A percentile compares a stretch with the other conserved stretches of the same genome.
Conservation (phyloP, 2,113 vertebrate genomes). For the Cryptotis parvus region DNA sequence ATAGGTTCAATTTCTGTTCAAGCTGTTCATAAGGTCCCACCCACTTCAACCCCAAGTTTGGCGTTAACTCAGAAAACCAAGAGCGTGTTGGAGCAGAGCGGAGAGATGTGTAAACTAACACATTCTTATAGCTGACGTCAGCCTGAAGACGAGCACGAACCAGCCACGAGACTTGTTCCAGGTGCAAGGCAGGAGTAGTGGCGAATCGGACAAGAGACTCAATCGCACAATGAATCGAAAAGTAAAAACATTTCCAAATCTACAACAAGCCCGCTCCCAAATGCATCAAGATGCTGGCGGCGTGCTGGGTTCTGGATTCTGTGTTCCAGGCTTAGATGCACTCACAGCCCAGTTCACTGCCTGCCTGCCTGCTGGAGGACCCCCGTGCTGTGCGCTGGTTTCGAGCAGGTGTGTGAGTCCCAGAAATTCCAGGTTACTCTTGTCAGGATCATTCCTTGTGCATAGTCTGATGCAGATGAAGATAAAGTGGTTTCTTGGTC, state of each 20-base stretch:
- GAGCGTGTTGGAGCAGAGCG: conserved; percentile 60
- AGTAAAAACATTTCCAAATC: conserved; percentile 76
- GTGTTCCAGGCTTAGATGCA: conserved; percentile 78
- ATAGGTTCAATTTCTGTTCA: conserved; percentile 10
- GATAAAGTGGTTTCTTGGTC: conserved; percentile 99
- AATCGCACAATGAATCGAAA: conserved; percentile 78
- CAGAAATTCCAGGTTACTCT: conserved; percentile 69
- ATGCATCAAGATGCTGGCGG: conserved; percentile 61
- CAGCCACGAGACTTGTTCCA: conserved; percentile 38
- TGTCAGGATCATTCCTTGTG: conserved; percentile 93
- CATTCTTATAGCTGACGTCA: conserved; percentile 84
- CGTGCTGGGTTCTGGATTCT: conserved; percentile 56
- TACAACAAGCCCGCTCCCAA: conserved; percentile 77
- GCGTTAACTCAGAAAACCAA: conserved; percentile 54
- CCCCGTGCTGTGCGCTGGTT: conserved; percentile 72
- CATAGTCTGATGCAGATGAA: conserved; percentile 97
- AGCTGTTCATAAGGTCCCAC: neutral
- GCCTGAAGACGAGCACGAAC: conserved; percentile 69
- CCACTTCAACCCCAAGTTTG: conserved; percentile 34
- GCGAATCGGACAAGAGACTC: conserved; percentile 74
- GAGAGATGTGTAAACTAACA: conserved; percentile 79
- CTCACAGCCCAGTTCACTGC: conserved; percentile 55
- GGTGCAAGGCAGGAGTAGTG: conserved; percentile 69
- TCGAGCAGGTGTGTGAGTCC: conserved; percentile 71
- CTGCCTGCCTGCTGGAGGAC: conserved; percentile 68